Conservation (phyloP, 2,888 invertebrate species). For the Pristionchus arcanus region DNA sequence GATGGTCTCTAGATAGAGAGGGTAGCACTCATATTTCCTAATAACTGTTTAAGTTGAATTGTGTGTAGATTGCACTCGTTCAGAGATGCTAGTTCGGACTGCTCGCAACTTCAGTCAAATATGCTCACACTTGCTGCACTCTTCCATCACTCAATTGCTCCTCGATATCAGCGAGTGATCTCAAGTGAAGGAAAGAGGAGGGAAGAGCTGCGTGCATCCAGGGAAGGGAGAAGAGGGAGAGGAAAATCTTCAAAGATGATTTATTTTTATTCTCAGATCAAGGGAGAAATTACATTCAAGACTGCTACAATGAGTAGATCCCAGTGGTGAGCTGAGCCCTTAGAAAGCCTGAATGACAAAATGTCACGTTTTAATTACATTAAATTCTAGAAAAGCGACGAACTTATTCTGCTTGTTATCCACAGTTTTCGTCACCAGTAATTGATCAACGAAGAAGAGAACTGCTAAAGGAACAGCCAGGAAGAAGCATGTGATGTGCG, state of each 20-base stretch:
- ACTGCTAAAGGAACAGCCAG: constrained; percentile 83
- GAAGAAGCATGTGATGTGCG: constrained; percentile 81
- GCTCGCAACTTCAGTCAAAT: no score
- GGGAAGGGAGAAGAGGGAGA: constrained; percentile 83
- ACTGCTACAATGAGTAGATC: constrained; percentile 83
- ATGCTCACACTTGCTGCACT: constrained; percentile 80
- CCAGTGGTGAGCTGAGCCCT: constrained; percentile 84
- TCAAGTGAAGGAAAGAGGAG: constrained; percentile 83
- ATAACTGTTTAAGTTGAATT: no score
- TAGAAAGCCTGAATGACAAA: constrained; percentile 82
- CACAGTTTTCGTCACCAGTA: constrained; percentile 83
- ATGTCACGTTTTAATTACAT: background rate
- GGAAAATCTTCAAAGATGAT: constrained; percentile 70
- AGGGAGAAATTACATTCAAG: constrained; percentile 81
- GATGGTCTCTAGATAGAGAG: no score
- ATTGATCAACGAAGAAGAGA: constrained; percentile 84
- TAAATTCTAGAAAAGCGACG: constrained; percentile 62
- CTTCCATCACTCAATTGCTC: constrained; percentile 81
- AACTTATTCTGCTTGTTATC: constrained; percentile 83
- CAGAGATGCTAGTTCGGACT: no score
- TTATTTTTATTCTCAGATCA: constrained; percentile 60
- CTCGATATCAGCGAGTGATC: constrained; percentile 83
- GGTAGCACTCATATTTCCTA: no score
- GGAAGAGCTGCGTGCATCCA: constrained; percentile 84
- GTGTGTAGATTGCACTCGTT: no score